Conservation (phyloP, 2,888 invertebrate species). For the Pyrochroa serraticornis region DNA sequence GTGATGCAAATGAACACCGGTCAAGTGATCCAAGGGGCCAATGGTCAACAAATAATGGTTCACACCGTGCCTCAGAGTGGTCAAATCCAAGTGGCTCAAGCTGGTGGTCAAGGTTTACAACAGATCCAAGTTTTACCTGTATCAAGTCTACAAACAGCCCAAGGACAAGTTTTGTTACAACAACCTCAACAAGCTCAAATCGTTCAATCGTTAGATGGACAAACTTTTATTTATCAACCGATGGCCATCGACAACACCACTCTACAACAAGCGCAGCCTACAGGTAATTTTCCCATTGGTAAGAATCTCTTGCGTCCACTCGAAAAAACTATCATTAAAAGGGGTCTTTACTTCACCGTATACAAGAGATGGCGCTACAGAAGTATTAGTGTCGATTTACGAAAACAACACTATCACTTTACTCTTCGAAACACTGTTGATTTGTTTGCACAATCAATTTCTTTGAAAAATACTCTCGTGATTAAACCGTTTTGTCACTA, state of each 20-base stretch:
- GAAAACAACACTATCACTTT: no score
- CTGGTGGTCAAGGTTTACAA: constrained; percentile 67
- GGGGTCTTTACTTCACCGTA: no score
- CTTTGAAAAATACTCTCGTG: no score
- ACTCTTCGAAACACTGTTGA: no score
- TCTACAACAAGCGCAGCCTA: constrained; percentile 67
- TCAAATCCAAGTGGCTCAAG: constrained; percentile 68
- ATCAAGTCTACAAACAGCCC: constrained; percentile 66
- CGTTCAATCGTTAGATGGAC: constrained; percentile 90
- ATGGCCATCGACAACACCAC: constrained; percentile 63
- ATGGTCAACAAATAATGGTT: constrained; percentile 75
- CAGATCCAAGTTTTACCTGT: constrained; percentile 79
- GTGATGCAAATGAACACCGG: constrained; percentile 65
- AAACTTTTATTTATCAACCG: constrained; percentile 90
- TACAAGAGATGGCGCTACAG: no score
- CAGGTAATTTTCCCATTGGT: constrained; percentile 47
- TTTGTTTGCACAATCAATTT: no score
- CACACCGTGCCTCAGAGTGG: constrained; percentile 68
- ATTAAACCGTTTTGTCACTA: no score
- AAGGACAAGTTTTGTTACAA: constrained; percentile 66
- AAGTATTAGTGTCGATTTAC: no score
- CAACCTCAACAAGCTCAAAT: constrained; percentile 77
- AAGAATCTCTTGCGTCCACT: not conserved
- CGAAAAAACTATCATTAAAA: no score
- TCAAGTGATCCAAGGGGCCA: constrained; percentile 70